Conservation (phyloP, 2,797 vertebrate genomes). For the Acipenser ruthenus region DNA sequence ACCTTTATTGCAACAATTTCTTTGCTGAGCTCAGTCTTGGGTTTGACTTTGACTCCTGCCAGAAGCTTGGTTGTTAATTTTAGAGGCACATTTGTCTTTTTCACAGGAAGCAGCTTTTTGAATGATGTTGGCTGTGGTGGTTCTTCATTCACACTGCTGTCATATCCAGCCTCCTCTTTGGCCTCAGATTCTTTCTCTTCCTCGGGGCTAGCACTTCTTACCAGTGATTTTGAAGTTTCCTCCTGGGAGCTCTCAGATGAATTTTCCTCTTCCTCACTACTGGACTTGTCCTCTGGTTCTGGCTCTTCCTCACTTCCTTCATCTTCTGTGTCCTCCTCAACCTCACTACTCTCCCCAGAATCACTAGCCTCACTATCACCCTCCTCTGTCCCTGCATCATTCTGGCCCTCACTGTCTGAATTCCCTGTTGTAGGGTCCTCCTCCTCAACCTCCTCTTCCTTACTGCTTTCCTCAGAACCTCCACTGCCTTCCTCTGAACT, state of each 20-base stretch:
- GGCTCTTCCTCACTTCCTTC: slow-evolving; percentile 25
- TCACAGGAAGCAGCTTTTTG: slow-evolving; percentile 27
- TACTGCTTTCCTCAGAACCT: slow-evolving; percentile 30
- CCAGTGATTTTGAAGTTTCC: slow-evolving; percentile 22
- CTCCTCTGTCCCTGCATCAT: slow-evolving; percentile 22
- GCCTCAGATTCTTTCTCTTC: slow-evolving; percentile 29
- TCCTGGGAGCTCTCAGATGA: slow-evolving; percentile 24
- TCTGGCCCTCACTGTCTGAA: slow-evolving; percentile 13
- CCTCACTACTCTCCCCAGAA: slow-evolving; percentile 7
- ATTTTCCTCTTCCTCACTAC: neutral
- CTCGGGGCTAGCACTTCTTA: neutral
- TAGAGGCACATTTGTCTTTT: slow-evolving; percentile 28
- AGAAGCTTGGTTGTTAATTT: slow-evolving; percentile 30
- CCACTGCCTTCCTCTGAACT: slow-evolving; percentile 27
- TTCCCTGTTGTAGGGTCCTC: slow-evolving; percentile 8
- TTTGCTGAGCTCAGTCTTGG: slow-evolving; percentile 34
- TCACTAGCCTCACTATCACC: no score
- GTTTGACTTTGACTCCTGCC: slow-evolving; percentile 32
- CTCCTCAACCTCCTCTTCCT: slow-evolving; percentile 27
- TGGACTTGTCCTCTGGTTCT: slow-evolving; percentile 26
- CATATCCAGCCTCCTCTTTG: slow-evolving; percentile 18
- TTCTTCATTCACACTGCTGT: slow-evolving; percentile 25
- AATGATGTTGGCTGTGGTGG: slow-evolving; percentile 27
- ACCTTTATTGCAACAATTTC: slow-evolving; percentile 24
- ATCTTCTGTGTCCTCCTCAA: slow-evolving; percentile 18